These are phyloP conservation scores for Aplochiton taeniatus DNA, from an alignment of 2,797 vertebrate genomes.

Conservation along the genomic window DNA sequence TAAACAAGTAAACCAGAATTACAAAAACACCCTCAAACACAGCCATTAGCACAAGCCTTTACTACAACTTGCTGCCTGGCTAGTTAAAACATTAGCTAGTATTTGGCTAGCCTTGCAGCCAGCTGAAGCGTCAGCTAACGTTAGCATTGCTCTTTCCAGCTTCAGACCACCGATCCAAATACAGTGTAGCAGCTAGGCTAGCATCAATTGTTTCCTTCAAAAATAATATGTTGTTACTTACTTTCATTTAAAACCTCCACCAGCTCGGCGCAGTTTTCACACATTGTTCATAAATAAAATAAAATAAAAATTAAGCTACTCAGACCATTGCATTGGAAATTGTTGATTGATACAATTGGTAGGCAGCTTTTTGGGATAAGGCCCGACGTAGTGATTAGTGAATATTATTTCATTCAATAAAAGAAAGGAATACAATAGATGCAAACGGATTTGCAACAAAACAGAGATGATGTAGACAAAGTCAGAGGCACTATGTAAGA, in stretches of 20 bases:
- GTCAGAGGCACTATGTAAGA: slow-evolving; percentile 59
- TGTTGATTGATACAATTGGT: slow-evolving; percentile 61
- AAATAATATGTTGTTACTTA: slow-evolving; percentile 74
- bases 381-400: slow-evolving; percentile 66
- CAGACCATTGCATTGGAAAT: slow-evolving; percentile 87
- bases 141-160: slow-evolving; percentile 42
- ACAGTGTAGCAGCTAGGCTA: slow-evolving; percentile 22
- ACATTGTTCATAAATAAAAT: slow-evolving; percentile 93
- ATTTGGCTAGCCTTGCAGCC: slow-evolving; percentile 40
- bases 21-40: no score
- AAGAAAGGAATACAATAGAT: slow-evolving; percentile 31
- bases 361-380: slow-evolving; percentile 67
- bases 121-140: neutral
- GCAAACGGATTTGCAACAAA: slow-evolving; percentile 59
- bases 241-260: slow-evolving; percentile 99
- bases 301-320: slow-evolving; percentile 65
- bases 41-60: no score
- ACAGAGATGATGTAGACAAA: slow-evolving; percentile 46
- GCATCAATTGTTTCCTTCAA: slow-evolving; percentile 13
- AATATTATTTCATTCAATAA: slow-evolving; percentile 60
- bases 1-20: no score
- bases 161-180: no score
- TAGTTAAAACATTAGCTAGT: neutral
- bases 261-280: slow-evolving; percentile 99
- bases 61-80: neutral